phyloP scores from a whole-genome alignment of 2,888 invertebrate genomes.

The Melanostoma scalare region DNA sequence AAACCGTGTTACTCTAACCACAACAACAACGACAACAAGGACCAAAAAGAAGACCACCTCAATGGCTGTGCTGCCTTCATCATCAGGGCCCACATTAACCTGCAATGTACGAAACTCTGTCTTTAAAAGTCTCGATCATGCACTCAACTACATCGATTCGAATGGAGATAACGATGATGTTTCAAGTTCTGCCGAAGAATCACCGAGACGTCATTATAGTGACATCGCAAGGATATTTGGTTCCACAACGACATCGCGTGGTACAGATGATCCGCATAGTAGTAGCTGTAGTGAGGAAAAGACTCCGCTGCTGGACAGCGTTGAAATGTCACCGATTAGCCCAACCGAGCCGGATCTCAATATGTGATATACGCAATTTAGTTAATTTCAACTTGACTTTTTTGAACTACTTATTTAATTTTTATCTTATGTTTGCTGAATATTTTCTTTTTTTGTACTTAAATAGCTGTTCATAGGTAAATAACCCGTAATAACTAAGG shows the following conservation, averaged over 20 bases:
- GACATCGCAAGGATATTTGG: conserved; percentile 76
- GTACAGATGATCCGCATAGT: conserved; percentile 77
- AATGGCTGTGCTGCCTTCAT: conserved; percentile 78
- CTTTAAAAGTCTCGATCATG: conserved; percentile 78
- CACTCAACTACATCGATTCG: conserved; percentile 75
- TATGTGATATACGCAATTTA: conserved; percentile 73
- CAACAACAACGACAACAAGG: conserved; percentile 75
- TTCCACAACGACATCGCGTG: conserved; percentile 78
- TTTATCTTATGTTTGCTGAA: conserved; percentile 32
- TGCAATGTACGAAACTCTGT: conserved; percentile 75
- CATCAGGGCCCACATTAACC: conserved; percentile 68
- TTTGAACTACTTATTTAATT: conserved; percentile 5
- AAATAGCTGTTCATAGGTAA: conserved; percentile 8
- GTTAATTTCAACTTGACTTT: conserved; percentile 35
- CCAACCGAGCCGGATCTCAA: conserved; percentile 80
- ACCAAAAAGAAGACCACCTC: conserved; percentile 81
- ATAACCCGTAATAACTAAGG: too few species aligned
- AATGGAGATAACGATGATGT: conserved; percentile 74
- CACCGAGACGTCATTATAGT: conserved; percentile 77
- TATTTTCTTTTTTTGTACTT: conserved; percentile 60
- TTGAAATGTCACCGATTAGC: conserved; percentile 82
- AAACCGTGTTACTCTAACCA: conserved; percentile 77
- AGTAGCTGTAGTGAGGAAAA: conserved; percentile 81
- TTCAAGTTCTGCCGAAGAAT: conserved; percentile 79
- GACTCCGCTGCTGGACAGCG: conserved; percentile 81